Base-by-base conservation (phyloP, 1,140 invertebrate genomes). In the Oryzaephilus surinamensis region DNA sequence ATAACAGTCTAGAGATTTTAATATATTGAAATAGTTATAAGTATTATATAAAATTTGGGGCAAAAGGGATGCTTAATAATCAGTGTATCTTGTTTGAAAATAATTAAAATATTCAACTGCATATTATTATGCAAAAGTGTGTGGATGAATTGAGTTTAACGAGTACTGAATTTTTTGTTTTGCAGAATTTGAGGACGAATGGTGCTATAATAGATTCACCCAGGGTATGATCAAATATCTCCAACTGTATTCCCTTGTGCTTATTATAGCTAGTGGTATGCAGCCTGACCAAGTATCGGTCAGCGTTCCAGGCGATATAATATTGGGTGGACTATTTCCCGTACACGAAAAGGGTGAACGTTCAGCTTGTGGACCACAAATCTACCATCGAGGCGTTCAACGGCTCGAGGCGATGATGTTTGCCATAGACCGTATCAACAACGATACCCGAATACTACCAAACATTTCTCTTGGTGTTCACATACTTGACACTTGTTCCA, bases 401-500 rank as follows among this genome's bases (percentile, higher is more conserved):
- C 67, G 84, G n/a, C 60, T 87, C 27, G 85, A 89, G 61, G 84
- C 85, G 2, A 87, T 89, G 83, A 64, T 88, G 1, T 88, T 79
- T 60, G 83, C 84, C 3, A 62, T 88, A 4, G 80, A 86, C 51
- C 65, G 70, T 30, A 84, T 89, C 38, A 88, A 88, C 57, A 60
- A 58, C 1, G 67, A 84, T 44, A 52, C 62, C 0, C 55, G 57
- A 4, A 64, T 81, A 18, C 57, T 81, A 8, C 80, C 80, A 0
- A 77, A 81, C 18, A 66, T 85, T 23, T 71, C 57, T 6, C 57
- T 87, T 19, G 84, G 84, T 0, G 75, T 79, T 2, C 73, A 81
- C 46, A 84, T 88, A 36, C 58, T 85, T 10, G 85, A 89, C 59
- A 86, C 84, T 0, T 88, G 84, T 57, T 79, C 78, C 13, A 68